Percentiles rank a stretch among this genome's conserved stretches.
Conservation (phyloP, 2,797 vertebrate genomes). For the Silurus aristotelis region DNA sequence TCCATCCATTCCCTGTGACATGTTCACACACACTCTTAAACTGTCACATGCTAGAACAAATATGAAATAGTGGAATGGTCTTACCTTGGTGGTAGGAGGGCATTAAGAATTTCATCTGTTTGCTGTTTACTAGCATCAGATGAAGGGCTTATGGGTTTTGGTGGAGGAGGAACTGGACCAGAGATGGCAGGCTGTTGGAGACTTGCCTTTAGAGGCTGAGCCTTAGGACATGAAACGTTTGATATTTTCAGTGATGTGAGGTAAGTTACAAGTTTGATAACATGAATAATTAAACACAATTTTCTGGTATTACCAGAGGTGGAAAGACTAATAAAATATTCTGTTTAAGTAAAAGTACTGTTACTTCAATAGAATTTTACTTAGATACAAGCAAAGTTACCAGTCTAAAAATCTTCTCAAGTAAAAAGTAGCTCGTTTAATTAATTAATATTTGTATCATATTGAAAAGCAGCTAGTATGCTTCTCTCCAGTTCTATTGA, state of each 20-base stretch:
- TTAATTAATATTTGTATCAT: no score
- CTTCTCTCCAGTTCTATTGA: neutral
- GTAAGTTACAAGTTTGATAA: neutral
- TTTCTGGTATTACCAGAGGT: no score
- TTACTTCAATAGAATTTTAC: no score
- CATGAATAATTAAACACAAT: no score
- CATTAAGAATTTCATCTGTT: constrained; percentile 75
- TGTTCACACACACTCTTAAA: neutral
- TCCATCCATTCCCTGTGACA: constrained; percentile 84
- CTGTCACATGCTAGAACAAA: no score
- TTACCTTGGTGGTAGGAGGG: constrained; percentile 58
- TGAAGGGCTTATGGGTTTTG: constrained; percentile 71
- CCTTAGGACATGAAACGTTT: constrained; percentile 62
- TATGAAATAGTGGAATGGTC: neutral
- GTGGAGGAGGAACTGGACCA: constrained; percentile 73
- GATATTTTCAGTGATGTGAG: neutral
- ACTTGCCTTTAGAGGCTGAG: constrained; percentile 70
- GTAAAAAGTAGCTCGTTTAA: no score
- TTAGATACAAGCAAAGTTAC: no score
- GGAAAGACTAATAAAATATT: no score
- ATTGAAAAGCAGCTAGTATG: neutral
- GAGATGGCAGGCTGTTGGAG: constrained; percentile 63
- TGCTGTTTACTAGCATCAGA: constrained; percentile 69
- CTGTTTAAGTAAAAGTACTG: no score
- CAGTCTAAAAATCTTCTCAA: no score